These are phyloP conservation scores for Deilephila porcellus DNA, from an alignment of 2,888 invertebrate genomes.

Conservation along the genomic window DNA sequence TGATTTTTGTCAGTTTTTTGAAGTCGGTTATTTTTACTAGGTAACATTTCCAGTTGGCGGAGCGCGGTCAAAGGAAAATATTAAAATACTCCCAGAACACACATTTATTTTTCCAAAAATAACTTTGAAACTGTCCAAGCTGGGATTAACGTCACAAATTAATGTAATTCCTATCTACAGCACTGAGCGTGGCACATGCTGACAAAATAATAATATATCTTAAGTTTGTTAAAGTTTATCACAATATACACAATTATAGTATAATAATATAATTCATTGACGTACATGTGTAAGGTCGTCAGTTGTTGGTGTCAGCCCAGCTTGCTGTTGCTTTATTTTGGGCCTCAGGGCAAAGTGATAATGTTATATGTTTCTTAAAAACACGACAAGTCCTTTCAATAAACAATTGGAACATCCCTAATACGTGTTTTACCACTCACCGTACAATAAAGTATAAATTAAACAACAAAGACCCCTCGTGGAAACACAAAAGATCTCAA, in stretches of 20 bases:
- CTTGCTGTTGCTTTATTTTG: too few species aligned
- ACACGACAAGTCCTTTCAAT: background rate
- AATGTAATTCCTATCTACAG: background rate
- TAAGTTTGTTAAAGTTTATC: too few species aligned
- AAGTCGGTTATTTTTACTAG: too few species aligned
- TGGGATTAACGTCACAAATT: background rate
- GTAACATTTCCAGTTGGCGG: background rate
- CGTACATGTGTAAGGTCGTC: too few species aligned
- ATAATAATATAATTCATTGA: too few species aligned
- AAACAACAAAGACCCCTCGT: background rate
- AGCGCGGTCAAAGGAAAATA: background rate
- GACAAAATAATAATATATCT: too few species aligned
- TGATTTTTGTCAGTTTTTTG: too few species aligned
- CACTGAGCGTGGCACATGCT: background rate
- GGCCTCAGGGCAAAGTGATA: too few species aligned
- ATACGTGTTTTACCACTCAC: background rate
- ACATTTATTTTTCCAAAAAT: background rate
- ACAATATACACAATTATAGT: too few species aligned
- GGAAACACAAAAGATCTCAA: constrained; percentile 5
- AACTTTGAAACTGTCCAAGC: background rate
- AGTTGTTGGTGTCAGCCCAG: too few species aligned
- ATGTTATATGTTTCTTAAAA: background rate
- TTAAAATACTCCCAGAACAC: background rate
- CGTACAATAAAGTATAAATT: constrained; percentile 2
- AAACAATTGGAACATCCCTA: background rate